These are phyloP conservation scores for Dinomys branickii DNA, from an alignment of 2,113 vertebrate genomes.

Conservation along the genomic window DNA sequence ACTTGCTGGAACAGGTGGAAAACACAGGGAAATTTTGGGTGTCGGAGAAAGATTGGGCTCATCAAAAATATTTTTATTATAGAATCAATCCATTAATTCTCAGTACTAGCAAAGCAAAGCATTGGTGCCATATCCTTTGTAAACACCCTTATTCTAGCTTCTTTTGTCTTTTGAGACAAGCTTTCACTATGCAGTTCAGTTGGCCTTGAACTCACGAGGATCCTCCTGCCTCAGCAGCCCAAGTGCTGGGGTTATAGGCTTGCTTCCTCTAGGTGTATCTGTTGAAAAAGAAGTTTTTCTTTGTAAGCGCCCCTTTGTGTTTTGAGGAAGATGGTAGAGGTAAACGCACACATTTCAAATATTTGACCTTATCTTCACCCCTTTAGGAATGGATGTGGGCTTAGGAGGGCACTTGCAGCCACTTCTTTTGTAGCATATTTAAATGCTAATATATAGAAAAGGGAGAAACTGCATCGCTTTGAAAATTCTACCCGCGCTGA, in stretches of 20 bases:
- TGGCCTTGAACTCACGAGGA: background rate
- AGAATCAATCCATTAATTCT: background rate
- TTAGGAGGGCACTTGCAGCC: rapidly evolving
- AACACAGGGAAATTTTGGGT: background rate
- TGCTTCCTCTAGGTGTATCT: background rate
- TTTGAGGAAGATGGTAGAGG: background rate
- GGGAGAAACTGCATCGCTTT: background rate
- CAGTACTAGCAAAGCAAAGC: background rate
- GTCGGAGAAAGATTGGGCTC: background rate
- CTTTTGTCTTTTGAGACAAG: background rate
- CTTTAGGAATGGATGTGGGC: background rate
- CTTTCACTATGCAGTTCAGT: background rate
- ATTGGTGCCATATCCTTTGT: background rate
- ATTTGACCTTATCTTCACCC: background rate
- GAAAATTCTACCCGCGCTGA: background rate
- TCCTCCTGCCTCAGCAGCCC: background rate
- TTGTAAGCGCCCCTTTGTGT: background rate
- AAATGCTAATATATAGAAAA: background rate
- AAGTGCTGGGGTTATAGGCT: background rate
- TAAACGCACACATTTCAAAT: background rate
- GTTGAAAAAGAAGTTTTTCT: background rate
- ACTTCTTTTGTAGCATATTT: background rate
- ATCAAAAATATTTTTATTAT: background rate
- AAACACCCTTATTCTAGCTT: background rate
- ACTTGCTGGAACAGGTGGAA: background rate